Evolutionary conservation across 2,888 invertebrate species (phyloP).

Genomic region (Eupithecia pulchellata): DNA sequence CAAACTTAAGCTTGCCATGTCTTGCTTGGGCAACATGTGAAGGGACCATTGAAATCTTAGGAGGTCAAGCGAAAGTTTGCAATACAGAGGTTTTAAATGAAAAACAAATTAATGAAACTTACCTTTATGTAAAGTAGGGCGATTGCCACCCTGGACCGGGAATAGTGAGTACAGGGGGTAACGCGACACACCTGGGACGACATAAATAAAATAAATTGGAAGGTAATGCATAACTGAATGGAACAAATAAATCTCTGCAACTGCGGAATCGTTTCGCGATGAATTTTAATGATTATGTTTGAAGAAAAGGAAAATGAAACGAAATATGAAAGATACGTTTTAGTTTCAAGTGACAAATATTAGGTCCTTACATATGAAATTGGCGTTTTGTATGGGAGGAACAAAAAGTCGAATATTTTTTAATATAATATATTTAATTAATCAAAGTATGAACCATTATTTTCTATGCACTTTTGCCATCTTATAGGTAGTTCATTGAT

Average conservation of each 20-base stretch:
- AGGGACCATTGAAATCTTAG: not conserved
- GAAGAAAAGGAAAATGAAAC: not conserved
- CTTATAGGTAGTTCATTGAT: too few relatives aligned
- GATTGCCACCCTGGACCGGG: constrained; percentile 75
- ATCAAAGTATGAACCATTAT: too few relatives aligned
- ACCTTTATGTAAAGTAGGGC: constrained; percentile 85
- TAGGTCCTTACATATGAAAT: too few relatives aligned
- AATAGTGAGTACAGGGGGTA: constrained; percentile 90
- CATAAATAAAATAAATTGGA: constrained; percentile 46
- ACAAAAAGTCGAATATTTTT: too few relatives aligned
- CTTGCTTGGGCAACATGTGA: not conserved
- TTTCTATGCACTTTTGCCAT: too few relatives aligned
- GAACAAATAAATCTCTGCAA: constrained; percentile 30
- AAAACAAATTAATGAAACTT: constrained; percentile 46
- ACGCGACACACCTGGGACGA: constrained; percentile 86
- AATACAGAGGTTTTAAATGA: not conserved
- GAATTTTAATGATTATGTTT: constrained; percentile 5
- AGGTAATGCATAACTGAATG: constrained; percentile 37
- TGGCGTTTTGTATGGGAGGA: too few relatives aligned
- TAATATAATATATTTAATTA: too few relatives aligned
- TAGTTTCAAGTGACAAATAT: too few relatives aligned
- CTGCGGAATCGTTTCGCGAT: not conserved
- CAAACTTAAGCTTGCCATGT: not conserved
- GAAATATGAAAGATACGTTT: not conserved
- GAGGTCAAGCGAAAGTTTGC: not conserved